These are phyloP conservation scores for Tuta absoluta DNA, from an alignment of 2,888 invertebrate species.

Conservation along the genomic window DNA sequence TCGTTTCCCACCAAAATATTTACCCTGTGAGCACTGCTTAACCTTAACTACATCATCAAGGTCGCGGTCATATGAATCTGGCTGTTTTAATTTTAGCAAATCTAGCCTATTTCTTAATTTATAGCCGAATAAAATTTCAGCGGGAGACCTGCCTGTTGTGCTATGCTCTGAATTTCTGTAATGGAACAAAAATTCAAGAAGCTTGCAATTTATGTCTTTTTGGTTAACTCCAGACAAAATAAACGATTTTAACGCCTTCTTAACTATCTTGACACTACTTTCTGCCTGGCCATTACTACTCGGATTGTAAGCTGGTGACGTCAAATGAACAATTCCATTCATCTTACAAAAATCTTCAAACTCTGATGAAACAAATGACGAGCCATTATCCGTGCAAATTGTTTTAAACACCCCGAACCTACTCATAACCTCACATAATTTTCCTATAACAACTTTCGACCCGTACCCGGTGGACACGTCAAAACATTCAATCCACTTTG, in stretches of 20 bases:
- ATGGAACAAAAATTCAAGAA: conserved; percentile 27
- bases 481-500: conserved; percentile 3
- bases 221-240: conserved; percentile 20
- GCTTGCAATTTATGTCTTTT: conserved; percentile 8
- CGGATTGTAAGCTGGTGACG: conserved; percentile 26
- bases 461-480: conserved; percentile 22
- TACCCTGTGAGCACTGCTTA: conserved; percentile 28
- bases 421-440: conserved; percentile 26
- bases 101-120: conserved; percentile 27
- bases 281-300: conserved; percentile 26
- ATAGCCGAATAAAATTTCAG: conserved; percentile 27
- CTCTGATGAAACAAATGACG: conserved; percentile 24
- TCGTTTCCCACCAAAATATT: conserved; percentile 13
- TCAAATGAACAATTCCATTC: conserved; percentile 27
- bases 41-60: conserved; percentile 15
- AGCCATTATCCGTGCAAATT: conserved; percentile 28
- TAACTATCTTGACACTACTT: conserved; percentile 24
- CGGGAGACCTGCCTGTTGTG: conserved; percentile 28
- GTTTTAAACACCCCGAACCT: conserved; percentile 27
- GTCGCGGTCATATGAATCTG: conserved; percentile 15
- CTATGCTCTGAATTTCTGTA: conserved; percentile 29
- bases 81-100: not conserved
- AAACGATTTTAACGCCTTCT: conserved; percentile 25
- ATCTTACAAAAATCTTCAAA: conserved; percentile 23
- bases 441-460: conserved; percentile 17